Conservation (phyloP, 2,888 invertebrate species). For the Prosopocoilus inquinatus region DNA sequence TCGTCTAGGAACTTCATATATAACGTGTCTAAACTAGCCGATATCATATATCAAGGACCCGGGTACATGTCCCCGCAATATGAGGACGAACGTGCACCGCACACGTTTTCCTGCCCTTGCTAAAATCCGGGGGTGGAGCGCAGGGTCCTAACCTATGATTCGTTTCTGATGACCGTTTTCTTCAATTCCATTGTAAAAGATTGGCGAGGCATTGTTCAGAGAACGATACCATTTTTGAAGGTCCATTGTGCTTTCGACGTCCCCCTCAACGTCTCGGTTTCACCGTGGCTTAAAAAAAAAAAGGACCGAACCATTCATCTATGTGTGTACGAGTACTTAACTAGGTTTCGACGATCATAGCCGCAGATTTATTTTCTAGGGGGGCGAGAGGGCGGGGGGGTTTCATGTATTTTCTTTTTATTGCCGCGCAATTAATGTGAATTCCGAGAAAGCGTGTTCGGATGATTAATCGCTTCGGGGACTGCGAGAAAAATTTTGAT, state of each 20-base stretch:
- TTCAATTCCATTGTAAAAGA: constrained; percentile 31
- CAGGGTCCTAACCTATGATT: constrained; percentile 25
- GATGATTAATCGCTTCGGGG: neutral
- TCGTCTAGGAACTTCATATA: too few species aligned
- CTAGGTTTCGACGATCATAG: constrained; percentile 42
- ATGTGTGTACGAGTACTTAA: constrained; percentile 34
- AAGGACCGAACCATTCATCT: constrained; percentile 44
- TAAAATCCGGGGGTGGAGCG: too few species aligned
- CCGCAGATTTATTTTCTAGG: constrained; percentile 33
- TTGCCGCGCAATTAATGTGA: constrained; percentile 22
- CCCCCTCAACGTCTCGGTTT: constrained; percentile 19
- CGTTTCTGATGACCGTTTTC: constrained; percentile 38
- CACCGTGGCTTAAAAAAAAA: constrained; percentile 22
- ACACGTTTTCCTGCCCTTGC: too few species aligned
- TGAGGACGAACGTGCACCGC: too few species aligned
- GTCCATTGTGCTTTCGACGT: constrained; percentile 33
- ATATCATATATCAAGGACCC: too few species aligned
- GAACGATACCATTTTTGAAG: constrained; percentile 33
- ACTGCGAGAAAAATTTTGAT: constrained; percentile 24
- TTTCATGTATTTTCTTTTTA: constrained; percentile 6
- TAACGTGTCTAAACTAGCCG: too few species aligned
- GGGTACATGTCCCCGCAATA: too few species aligned
- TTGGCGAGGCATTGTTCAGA: constrained; percentile 36
- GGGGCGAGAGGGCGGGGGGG: constrained; percentile 8
- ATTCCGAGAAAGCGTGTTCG: constrained; percentile 13